Evolutionary conservation across 2,797 vertebrate genomes (phyloP), one percentile per base, ranked within the genome.

Genomic region (Urocyon cinereoargenteus): DNA sequence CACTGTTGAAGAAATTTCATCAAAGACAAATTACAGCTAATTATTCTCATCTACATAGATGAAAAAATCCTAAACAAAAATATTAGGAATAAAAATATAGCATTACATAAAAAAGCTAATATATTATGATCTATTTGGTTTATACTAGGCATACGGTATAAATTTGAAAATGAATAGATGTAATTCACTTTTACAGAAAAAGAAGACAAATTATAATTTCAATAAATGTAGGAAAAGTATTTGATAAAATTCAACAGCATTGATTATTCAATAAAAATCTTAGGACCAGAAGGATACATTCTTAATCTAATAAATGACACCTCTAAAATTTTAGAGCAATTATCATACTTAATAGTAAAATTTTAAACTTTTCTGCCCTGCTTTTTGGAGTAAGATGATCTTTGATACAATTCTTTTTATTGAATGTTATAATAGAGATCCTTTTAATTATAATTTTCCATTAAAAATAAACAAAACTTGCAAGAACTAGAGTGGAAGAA

Each of bases 341-440:
- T 96, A 78, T 11, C 91, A 6, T 90, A 16, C 15, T 83, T 97
- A 62, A 77, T 51, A 61, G 22, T 31, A 84, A 62, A 64, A 45
- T 1, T 16, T 9, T 75, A 22, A 94, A 91, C 96, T 81, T 90
- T 62, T 64, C 18, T 64, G 21, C 7, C 77, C n/a, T 57, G 53
- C 36, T 57, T 34, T 26, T 24, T 57, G 53, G 53, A 57, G 6
- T 57, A 57, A 81, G 78, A 81, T 14, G 5, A 81, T 57, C 24
- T 36, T 57, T 57, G 7, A 36, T 57, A 26, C 26, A 16, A 81
- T 81, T 36, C 26, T 31, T 75, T 24, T 59, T 36, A 36, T 16
- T 81, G 53, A 57, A 81, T 22, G 19, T 8, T 59, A 1, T 59
- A 34, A 6, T 81, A 15, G 53, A 4, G 14, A 75, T 81, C n/a